Evolutionary conservation across 2,888 invertebrate species (phyloP), one percentile per base, ranked within the genome.

Genomic region (Sesia apiformis): DNA sequence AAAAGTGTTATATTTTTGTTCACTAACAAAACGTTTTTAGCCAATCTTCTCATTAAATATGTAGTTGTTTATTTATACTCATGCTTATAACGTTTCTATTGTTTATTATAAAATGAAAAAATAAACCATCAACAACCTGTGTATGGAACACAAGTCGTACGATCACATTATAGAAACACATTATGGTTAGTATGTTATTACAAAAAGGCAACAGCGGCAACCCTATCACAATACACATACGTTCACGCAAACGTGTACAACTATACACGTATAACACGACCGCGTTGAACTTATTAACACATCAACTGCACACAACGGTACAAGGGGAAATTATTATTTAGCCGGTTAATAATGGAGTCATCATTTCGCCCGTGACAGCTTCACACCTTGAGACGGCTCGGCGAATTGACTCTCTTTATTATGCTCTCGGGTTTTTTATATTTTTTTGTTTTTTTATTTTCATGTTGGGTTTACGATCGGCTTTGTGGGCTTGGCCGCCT

Each of bases 341-440:
- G 80, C 69, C 78, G 81, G 74, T 66, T 88, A 85, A 86, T 88
- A 87, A 88, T 86, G 85, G 83, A 88, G 85, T 78, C 84, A 83
- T 89, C 87, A 83, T 84, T 82, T 80, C 78, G 72, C 66, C 69
- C 82, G 74, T 84, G 87, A 88, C 89, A 88, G 89, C 79, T 89
- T 88, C 85, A 87, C 89, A 89, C 89, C 87, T 86, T 78, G 81
- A 75, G 77, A 76, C 74, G 75, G 69, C 66, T 60, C 63, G 72
- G 75, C 77, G 84, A 81, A 84, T 82, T 77, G 80, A 81, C 81
- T 83, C 77, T 82, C 81, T 79, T 79, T 82, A 83, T 81, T 79
- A 79, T 79, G 63, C 66, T 75, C 72, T 64, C 63, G 58, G 64
- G 59, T 58, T 66, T 66, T 61, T 63, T 61, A 63, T 59, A 65